phyloP scores from a whole-genome alignment of 2,888 invertebrate species.

The Tubiluchus corallicola region DNA sequence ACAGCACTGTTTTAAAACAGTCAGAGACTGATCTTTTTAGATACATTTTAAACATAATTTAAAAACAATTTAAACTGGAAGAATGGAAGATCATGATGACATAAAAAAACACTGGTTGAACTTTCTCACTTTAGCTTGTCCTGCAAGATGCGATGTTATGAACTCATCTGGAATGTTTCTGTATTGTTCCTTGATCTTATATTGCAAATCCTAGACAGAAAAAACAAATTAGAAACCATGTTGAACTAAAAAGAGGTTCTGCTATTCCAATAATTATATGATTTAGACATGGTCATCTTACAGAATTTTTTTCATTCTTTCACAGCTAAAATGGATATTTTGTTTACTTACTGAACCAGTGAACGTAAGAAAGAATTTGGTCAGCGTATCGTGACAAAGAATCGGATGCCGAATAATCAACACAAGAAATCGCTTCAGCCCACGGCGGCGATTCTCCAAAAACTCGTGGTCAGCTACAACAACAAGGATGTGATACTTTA shows the following conservation, averaged over 20 bases:
- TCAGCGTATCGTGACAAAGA: conserved; percentile 26
- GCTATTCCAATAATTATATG: too few species aligned
- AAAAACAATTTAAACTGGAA: background rate
- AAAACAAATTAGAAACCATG: too few species aligned
- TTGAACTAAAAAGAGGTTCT: too few species aligned
- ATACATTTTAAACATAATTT: too few species aligned
- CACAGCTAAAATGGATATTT: background rate
- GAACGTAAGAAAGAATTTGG: conserved; percentile 29
- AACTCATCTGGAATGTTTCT: conserved; percentile 30
- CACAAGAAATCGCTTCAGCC: conserved; percentile 26
- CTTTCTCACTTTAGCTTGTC: conserved; percentile 29
- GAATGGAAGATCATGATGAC: background rate
- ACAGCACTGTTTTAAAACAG: too few species aligned
- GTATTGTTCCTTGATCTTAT: conserved; percentile 29
- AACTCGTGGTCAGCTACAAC: conserved; percentile 27
- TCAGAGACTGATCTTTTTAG: too few species aligned
- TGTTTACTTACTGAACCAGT: conserved; percentile 26
- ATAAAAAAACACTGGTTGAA: conserved; percentile 8
- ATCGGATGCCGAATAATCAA: conserved; percentile 28
- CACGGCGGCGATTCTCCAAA: conserved; percentile 27
- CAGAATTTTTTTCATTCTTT: conserved; percentile 4
- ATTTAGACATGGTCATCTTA: too few species aligned
- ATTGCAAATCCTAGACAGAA: conserved; percentile 25
- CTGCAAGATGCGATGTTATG: conserved; percentile 27
- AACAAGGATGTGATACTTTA: too few species aligned